Conservation (phyloP, 2,888 invertebrate species). For the Cheilosia grossa region DNA sequence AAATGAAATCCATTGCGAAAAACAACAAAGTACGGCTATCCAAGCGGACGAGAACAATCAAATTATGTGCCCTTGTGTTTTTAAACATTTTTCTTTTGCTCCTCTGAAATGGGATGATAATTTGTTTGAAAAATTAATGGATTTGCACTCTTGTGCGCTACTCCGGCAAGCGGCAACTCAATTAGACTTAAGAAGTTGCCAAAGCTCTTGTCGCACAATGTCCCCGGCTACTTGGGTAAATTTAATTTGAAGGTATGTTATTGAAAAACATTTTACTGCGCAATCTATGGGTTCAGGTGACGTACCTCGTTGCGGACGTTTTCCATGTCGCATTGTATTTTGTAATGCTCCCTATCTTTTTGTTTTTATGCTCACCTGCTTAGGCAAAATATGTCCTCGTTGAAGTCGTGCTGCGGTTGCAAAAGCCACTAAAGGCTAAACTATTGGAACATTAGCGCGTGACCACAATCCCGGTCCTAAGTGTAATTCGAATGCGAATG, state of each 20-base stretch:
- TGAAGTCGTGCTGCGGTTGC: constrained; percentile 28
- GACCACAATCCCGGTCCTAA: constrained; percentile 57
- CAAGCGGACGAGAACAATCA: constrained; percentile 46
- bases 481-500: constrained; percentile 79
- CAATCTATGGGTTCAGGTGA: constrained; percentile 5
- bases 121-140: constrained; percentile 49
- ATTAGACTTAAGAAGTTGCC: constrained; percentile 55
- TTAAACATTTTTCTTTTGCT: background rate
- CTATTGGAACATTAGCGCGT: constrained; percentile 65
- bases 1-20: constrained; percentile 46
- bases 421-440: constrained; percentile 42
- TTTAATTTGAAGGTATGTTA: constrained; percentile 35
- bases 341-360: background rate
- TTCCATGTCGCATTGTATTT: background rate
- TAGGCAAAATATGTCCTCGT: constrained; percentile 28
- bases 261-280: constrained; percentile 23
- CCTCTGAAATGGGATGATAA: constrained; percentile 22
- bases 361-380: constrained; percentile 39
- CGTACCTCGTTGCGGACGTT: background rate
- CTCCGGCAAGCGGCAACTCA: constrained; percentile 9
- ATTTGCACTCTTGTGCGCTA: constrained; percentile 30
- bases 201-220: constrained; percentile 12
- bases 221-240: constrained; percentile 9
- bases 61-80: constrained; percentile 26
- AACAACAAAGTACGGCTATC: constrained; percentile 16